Base-by-base conservation (phyloP, 2,797 vertebrate genomes). In the Microctenopoma stevenorrisi region DNA sequence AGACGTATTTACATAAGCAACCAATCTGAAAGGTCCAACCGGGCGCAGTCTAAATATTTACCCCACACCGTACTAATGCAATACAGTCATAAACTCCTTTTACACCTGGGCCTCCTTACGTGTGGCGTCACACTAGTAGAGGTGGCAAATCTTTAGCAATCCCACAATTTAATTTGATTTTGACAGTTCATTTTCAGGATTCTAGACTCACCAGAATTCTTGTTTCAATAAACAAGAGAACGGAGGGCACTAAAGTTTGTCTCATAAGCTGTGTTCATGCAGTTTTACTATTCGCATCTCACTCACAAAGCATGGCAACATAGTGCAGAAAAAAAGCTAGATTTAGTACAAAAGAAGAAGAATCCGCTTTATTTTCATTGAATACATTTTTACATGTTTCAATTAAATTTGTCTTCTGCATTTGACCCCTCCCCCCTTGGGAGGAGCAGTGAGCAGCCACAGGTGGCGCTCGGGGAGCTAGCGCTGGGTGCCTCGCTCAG, bases 1-100 rank as follows among this genome's bases (percentile, higher is more conserved):
- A 75, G 43, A 52, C n/a, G 38, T 82, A 74, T 82, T 77, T 72
- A 68, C 65, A 73, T 50, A 58, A 77, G 72, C 54, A 66, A 54
- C 57, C 35, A 56, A 60, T 43, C 46, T 62, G n/a, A 75, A 76
- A 76, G 46, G 66, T 68, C 43, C 70, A 72, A 44, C 42, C 40
- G 55, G 46, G 54, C 55, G 63, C 22, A 15, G 48, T 70, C 48
- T 74, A 58, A 69, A 73, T 78, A 85, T 68, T 74, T 64, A 69
- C 38, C 57, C 14, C 18, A 55, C 16, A 70, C 57, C 47, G 14
- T 62, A 63, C 72, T 53, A 55, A 70, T 68, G 30, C 13, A 44
- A 22, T 43, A 50, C 25, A 67, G 48, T 59, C 18, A 4, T 6
- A 18, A 44, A 28, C 37, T 67, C 30, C 44, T 57, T 48, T 79